These are phyloP conservation scores for Cetonia aurata DNA, from an alignment of 2,888 invertebrate species.

Conservation along the genomic window DNA sequence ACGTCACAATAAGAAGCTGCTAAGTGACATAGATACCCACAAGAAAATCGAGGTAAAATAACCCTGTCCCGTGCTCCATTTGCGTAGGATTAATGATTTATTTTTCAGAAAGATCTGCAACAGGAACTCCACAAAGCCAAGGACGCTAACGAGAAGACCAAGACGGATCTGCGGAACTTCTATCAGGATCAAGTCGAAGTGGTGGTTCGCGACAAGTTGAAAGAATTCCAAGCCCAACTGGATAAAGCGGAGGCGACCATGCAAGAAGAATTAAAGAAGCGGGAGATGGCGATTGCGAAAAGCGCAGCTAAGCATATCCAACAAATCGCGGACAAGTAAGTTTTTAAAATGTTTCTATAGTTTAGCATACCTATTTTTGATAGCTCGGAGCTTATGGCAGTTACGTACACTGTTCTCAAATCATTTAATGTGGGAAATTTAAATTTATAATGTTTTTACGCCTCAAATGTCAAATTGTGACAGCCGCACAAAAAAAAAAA, in stretches of 20 bases:
- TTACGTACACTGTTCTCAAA: too few relatives aligned
- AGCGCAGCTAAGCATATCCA: slow-evolving; percentile 80
- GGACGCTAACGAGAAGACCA: slow-evolving; percentile 74
- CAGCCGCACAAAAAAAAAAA: too few relatives aligned
- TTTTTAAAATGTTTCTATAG: slow-evolving; percentile 8
- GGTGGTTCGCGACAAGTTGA: slow-evolving; percentile 80
- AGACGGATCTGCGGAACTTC: slow-evolving; percentile 77
- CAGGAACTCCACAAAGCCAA: slow-evolving; percentile 64
- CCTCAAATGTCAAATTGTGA: too few relatives aligned
- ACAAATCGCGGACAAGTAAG: slow-evolving; percentile 76
- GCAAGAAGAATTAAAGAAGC: slow-evolving; percentile 73
- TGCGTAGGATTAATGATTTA: neutral
- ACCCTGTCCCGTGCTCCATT: too few relatives aligned
- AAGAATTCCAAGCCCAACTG: slow-evolving; percentile 82
- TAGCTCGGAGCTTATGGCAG: too few relatives aligned
- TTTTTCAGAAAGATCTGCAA: slow-evolving; percentile 65
- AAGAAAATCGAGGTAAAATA: slow-evolving; percentile 61
- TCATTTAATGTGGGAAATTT: too few relatives aligned
- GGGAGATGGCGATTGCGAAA: slow-evolving; percentile 77
- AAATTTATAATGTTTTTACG: too few relatives aligned
- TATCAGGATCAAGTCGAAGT: slow-evolving; percentile 87
- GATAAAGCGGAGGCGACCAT: slow-evolving; percentile 77
- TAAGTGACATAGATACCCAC: slow-evolving; percentile 59
- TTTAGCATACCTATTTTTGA: slow-evolving; percentile 38
- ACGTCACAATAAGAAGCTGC: slow-evolving; percentile 60